Conservation (phyloP, 2,113 vertebrate species). For the Silurus asotus region DNA sequence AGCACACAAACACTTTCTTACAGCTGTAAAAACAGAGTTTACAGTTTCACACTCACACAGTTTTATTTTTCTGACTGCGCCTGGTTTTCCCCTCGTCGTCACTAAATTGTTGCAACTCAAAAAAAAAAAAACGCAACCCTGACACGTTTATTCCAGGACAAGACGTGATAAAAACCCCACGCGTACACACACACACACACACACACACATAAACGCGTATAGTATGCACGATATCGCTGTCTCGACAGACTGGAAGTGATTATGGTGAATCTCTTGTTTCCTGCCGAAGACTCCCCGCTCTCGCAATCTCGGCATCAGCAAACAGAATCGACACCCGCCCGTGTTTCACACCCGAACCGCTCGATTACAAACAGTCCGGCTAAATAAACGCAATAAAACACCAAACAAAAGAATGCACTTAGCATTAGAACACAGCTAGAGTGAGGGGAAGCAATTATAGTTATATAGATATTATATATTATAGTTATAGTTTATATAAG, state of each 20-base stretch:
- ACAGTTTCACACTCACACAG: background rate
- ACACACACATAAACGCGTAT: background rate
- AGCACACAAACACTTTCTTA: background rate
- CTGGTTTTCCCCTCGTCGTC: constrained; percentile 8
- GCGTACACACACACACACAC: background rate
- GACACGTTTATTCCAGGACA: constrained; percentile 23
- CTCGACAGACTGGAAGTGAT: constrained; percentile 38
- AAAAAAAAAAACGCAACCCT: constrained; percentile 21
- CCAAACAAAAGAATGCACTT: too few relatives aligned
- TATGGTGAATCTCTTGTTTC: constrained; percentile 33
- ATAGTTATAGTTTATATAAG: background rate
- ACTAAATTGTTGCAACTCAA: constrained; percentile 36
- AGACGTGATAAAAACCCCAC: background rate
- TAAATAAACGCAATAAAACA: background rate
- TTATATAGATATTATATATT: background rate
- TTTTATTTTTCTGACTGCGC: constrained; percentile 7
- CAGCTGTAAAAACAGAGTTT: constrained; percentile 13
- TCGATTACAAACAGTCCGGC: background rate
- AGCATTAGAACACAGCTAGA: background rate
- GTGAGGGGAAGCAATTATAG: background rate
- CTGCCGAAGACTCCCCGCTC: constrained; percentile 31
- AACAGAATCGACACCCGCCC: background rate
- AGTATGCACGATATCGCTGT: background rate
- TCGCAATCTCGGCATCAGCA: background rate
- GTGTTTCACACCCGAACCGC: constrained; percentile 20